Conservation (phyloP, 1,140 invertebrate genomes). For the Tetragonula clypearis region DNA sequence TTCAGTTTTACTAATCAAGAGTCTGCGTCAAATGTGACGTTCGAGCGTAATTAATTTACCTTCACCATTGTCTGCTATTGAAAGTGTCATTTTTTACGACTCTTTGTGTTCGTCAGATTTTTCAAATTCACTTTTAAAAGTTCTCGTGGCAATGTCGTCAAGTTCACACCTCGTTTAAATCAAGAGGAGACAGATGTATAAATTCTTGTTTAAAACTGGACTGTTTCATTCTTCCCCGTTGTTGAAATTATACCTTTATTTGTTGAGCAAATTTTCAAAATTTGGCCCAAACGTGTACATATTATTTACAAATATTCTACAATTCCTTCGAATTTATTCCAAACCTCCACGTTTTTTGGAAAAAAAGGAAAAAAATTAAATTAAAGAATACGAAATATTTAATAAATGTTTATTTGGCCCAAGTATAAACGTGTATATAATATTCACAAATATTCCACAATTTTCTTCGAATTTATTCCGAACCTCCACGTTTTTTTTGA, state of each 20-base stretch:
- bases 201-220: not conserved
- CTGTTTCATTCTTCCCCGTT: not conserved
- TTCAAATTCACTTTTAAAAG: not conserved
- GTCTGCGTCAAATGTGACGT: not conserved
- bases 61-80: not conserved
- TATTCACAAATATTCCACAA: too few relatives aligned
- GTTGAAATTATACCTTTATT: not conserved
- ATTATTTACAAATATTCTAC: not conserved
- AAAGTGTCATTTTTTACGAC: too few relatives aligned
- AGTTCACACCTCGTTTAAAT: not conserved
- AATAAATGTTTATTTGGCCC: not conserved
- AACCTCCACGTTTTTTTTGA: too few relatives aligned
- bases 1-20: conserved; percentile 54
- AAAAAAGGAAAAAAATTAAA: not conserved
- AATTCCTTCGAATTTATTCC: not conserved
- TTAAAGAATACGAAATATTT: not conserved
- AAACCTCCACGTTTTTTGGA: not conserved
- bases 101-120: not conserved
- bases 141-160: not conserved
- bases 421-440: too few relatives aligned
- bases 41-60: conserved; percentile 22
- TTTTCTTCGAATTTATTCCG: too few relatives aligned
- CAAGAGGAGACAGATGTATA: not conserved
- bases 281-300: not conserved
- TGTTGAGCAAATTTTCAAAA: not conserved